These are phyloP conservation scores for Stenchaetothrips biformis DNA, from an alignment of 2,888 invertebrate species.

Conservation along the genomic window DNA sequence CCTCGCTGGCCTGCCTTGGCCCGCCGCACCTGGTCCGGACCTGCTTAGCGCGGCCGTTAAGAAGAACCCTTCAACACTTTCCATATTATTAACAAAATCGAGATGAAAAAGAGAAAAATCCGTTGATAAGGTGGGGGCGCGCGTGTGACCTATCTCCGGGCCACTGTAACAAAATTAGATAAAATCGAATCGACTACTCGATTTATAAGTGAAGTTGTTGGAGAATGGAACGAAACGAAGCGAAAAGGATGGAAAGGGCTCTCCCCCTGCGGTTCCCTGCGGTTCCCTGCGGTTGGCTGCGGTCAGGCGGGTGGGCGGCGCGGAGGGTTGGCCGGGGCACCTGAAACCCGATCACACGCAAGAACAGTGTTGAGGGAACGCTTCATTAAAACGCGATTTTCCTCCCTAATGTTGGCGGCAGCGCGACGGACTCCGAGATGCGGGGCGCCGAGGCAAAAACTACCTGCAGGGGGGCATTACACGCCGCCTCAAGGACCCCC, in stretches of 20 bases:
- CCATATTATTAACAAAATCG: neutral
- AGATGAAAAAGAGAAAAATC: neutral
- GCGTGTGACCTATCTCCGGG: too few species aligned
- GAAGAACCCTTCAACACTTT: neutral
- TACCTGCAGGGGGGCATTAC: too few species aligned
- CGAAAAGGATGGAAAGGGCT: neutral
- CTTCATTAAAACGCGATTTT: slow-evolving; percentile 19
- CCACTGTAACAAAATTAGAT: too few species aligned
- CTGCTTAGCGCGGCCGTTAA: too few species aligned
- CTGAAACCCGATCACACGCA: slow-evolving; percentile 17
- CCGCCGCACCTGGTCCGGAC: too few species aligned
- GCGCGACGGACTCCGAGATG: too few species aligned
- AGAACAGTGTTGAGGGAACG: neutral
- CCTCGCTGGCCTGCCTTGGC: neutral
- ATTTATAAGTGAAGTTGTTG: too few species aligned
- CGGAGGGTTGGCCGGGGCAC: neutral
- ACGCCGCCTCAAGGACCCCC: too few species aligned
- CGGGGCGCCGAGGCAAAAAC: too few species aligned
- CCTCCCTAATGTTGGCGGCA: neutral
- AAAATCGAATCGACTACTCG: too few species aligned
- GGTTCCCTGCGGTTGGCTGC: neutral
- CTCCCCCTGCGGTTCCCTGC: neutral
- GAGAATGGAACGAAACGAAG: too few species aligned
- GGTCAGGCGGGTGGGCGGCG: neutral
- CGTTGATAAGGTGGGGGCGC: neutral